A percentile compares a stretch with the other conserved stretches of the same genome.
Conservation (phyloP, 2,113 vertebrate species). For the Osmerus mordax region DNA sequence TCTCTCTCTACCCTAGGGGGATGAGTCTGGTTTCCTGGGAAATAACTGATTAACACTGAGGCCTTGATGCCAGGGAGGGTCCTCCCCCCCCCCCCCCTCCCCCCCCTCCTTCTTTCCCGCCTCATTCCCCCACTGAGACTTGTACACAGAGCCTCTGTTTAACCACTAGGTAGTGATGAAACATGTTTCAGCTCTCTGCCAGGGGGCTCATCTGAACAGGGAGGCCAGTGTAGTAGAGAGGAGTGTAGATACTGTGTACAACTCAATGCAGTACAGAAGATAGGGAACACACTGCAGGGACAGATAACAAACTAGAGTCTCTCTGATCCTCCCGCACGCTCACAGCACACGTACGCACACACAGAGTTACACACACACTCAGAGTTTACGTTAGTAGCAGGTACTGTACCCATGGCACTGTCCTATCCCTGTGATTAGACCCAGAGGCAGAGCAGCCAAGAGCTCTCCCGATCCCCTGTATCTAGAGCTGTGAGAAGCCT, state of each 20-base stretch:
- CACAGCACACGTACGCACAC: background rate
- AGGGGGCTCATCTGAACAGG: background rate
- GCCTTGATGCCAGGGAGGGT: conserved; percentile 31
- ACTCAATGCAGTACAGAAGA: background rate
- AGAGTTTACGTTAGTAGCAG: background rate
- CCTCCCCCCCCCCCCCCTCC: conserved; percentile 10
- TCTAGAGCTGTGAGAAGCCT: conserved; percentile 10
- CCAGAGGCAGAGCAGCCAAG: conserved; percentile 9
- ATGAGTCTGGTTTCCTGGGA: conserved; percentile 57
- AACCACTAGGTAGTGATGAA: conserved; percentile 36
- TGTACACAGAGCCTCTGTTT: conserved; percentile 40
- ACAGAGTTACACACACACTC: background rate
- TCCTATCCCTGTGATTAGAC: conserved; percentile 8
- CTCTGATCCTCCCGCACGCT: background rate
- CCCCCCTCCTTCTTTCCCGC: background rate
- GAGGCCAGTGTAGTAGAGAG: background rate
- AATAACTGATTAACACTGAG: conserved; percentile 64
- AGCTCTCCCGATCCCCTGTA: background rate
- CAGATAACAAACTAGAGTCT: background rate
- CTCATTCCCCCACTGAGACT: conserved; percentile 5
- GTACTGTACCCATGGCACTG: background rate
- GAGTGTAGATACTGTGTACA: background rate
- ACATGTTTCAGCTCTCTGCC: background rate
- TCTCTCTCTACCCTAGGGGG: conserved; percentile 37
- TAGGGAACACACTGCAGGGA: background rate